Percentiles rank a stretch among this genome's conserved stretches.
phyloP scores from a whole-genome alignment of 2,113 vertebrate genomes.

The Pipa parva region DNA sequence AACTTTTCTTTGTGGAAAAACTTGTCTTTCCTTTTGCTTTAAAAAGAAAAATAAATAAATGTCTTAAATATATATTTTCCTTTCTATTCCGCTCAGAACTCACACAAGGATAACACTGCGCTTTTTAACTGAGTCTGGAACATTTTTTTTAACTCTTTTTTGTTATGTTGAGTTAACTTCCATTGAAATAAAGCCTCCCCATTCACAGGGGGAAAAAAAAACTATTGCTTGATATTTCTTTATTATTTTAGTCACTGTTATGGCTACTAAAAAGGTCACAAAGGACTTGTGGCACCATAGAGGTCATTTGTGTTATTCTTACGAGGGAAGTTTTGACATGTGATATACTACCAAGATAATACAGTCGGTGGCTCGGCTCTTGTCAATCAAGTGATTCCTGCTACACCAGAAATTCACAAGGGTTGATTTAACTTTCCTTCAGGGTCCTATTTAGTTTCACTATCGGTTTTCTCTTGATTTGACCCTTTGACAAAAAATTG shows the following conservation, averaged over 20 bases:
- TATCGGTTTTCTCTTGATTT: slow-evolving; percentile 37
- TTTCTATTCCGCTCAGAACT: too few species aligned
- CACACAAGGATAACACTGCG: too few species aligned
- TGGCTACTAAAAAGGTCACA: slow-evolving; percentile 69
- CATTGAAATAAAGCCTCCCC: slow-evolving; percentile 27
- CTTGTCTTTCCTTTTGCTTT: too few species aligned
- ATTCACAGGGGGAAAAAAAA: background rate
- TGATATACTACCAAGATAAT: slow-evolving; percentile 52
- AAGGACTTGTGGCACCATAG: slow-evolving; percentile 55
- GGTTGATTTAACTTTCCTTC: slow-evolving; percentile 39
- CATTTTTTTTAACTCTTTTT: background rate
- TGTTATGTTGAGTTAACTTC: slow-evolving; percentile 1
- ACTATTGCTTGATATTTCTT: slow-evolving; percentile 47
- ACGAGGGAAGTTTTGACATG: slow-evolving; percentile 58
- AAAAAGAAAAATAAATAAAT: too few species aligned
- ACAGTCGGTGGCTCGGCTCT: slow-evolving; percentile 39
- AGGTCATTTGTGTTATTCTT: slow-evolving; percentile 65
- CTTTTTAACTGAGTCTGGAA: background rate
- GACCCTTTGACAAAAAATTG: slow-evolving; percentile 20
- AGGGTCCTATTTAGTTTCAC: slow-evolving; percentile 38
- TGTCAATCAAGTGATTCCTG: slow-evolving; percentile 35
- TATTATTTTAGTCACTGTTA: slow-evolving; percentile 70
- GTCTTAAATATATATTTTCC: too few species aligned
- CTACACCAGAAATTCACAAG: slow-evolving; percentile 29
- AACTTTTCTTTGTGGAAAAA: too few species aligned